Evolutionary conservation across 2,888 invertebrate species (phyloP).

Genomic region (Thereva nobilitata): DNA sequence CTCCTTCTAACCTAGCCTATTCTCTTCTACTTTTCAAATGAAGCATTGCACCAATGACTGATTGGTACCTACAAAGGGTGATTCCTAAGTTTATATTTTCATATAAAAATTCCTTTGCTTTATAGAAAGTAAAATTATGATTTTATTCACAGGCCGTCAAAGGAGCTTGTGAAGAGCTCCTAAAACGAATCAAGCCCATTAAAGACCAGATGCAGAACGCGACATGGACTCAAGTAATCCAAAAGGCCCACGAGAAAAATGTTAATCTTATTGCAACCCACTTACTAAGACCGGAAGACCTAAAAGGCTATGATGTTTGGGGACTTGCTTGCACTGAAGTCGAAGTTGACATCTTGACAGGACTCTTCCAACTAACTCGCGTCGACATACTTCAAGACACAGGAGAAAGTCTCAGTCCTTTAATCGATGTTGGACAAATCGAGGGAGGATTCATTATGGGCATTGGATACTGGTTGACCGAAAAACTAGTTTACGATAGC

Average conservation of each 20-base stretch:
- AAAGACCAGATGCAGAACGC: conserved; percentile 61
- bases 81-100: too few relatives aligned
- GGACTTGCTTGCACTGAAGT: conserved; percentile 70
- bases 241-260: conserved; percentile 60
- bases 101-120: background rate
- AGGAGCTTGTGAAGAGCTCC: conserved; percentile 67
- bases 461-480: conserved; percentile 75
- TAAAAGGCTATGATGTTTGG: conserved; percentile 67
- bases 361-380: conserved; percentile 69
- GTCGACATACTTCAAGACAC: conserved; percentile 76
- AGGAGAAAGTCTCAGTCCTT: conserved; percentile 73
- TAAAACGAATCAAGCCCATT: conserved; percentile 65
- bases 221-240: conserved; percentile 64
- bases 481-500: conserved; percentile 68
- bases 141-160: conserved; percentile 58
- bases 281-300: conserved; percentile 61
- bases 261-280: conserved; percentile 67
- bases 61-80: background rate
- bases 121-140: background rate
- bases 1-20: too few relatives aligned
- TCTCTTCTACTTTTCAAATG: too few relatives aligned
- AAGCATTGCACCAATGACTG: too few relatives aligned
- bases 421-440: conserved; percentile 75
- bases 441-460: conserved; percentile 82
- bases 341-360: conserved; percentile 78